Evolutionary conservation across 2,888 invertebrate species (phyloP), one percentile per base, ranked within the genome.

Genomic region (Drosophila recens): DNA sequence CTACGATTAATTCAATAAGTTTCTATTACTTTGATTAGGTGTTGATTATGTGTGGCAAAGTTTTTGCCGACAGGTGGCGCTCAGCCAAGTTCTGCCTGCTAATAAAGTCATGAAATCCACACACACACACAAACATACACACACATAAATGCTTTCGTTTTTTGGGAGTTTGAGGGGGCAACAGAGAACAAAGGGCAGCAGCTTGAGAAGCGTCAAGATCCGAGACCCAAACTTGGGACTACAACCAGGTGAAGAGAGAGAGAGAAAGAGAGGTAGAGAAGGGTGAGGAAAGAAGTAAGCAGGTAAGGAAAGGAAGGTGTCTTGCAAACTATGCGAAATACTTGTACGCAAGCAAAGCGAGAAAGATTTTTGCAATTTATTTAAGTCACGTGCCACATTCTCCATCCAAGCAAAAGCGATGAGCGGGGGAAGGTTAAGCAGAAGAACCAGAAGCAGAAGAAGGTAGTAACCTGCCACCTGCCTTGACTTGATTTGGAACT

Each of bases 281-380:
- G 36, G 0, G 23, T 13, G 45, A 10, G 9, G 20, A 2, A 6
- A 27, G 27, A 6, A 27, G 27, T 27, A 6, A 6, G 6, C 27
- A 13, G n/a, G 6, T 6, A 6, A n/a, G n/a, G n/a, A n/a, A 8
- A 2, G 38, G 38, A 3, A 48, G 13, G 56, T 34, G 48, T 57
- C 53, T 65, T 66, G 59, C 71, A 66, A 84, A 84, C 83, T 84
- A 87, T 84, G 84, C 74, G 78, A 87, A 82, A 86, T 86, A 79
- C 76, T 77, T 69, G 78, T 73, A 79, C 62, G 69, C 67, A 75
- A 79, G 79, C 79, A 79, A 75, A 79, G 86, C 75, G 76, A 80
- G 73, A 80, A 85, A 87, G 87, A 87, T 85, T 85, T 85, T 87
- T 87, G 87, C 87, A 85, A 87, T 85, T 85, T 85, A 85, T 85